Percentiles rank a stretch among this genome's conserved stretches.
These are phyloP conservation scores for Antitype chi DNA, from an alignment of 2,888 invertebrate species.

Conservation along the genomic window DNA sequence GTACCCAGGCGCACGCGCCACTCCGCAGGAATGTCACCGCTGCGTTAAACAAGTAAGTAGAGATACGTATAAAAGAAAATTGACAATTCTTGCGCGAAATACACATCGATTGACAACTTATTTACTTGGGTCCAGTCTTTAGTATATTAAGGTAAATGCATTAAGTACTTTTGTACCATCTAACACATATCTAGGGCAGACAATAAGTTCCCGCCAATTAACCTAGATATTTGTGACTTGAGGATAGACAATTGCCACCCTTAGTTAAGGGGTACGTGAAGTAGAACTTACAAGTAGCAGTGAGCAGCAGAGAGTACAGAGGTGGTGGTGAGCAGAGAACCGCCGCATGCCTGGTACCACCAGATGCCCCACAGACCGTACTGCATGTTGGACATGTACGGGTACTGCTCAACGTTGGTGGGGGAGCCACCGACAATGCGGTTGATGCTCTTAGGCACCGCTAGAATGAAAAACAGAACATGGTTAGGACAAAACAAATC, in stretches of 20 bases:
- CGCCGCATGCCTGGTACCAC: constrained; percentile 77
- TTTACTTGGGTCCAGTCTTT: not conserved
- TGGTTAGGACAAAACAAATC: not conserved
- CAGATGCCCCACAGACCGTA: constrained; percentile 64
- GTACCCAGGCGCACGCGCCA: constrained; percentile 76
- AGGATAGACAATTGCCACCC: not conserved
- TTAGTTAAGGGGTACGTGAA: not conserved
- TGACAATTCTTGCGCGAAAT: not conserved
- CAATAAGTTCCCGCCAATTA: not conserved
- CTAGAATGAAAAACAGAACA: constrained; percentile 57
- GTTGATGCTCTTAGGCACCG: constrained; percentile 68
- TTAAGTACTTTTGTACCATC: not conserved
- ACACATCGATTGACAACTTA: not conserved
- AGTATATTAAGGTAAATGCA: not conserved
- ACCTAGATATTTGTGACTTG: not conserved
- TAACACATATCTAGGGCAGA: not conserved
- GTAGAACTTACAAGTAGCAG: constrained; percentile 75
- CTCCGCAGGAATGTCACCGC: constrained; percentile 67
- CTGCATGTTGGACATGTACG: constrained; percentile 80
- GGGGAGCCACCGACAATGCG: constrained; percentile 78
- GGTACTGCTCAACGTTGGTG: constrained; percentile 74
- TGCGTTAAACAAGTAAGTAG: constrained; percentile 50
- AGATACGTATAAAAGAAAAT: constrained; percentile 48
- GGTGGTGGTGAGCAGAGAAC: constrained; percentile 72
- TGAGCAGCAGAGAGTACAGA: constrained; percentile 79